Base-by-base conservation (phyloP, 2,113 vertebrate genomes). In the Boleophthalmus pectinirostris region DNA sequence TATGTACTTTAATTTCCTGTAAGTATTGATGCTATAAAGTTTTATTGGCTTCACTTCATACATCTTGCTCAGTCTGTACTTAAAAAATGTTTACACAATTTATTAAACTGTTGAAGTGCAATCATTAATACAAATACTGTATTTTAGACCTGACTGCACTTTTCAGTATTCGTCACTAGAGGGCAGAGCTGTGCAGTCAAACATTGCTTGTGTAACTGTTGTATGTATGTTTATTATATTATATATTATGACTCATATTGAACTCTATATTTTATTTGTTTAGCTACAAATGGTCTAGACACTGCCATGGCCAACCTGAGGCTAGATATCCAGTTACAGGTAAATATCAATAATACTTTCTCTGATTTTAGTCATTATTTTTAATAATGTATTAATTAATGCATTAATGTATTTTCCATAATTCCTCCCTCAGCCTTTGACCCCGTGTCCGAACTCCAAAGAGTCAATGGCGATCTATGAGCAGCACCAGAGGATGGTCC, bases 391-490 rank as follows among this genome's bases (percentile, higher is more conserved):
- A n/a, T n/a, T 29, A 2, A 29, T 29, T 29, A 2, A 29, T n/a
- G n/a, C 21, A 11, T 54, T 21, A 53, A 53, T n/a, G 20, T 54
- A 1, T 54, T 54, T 6, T 9, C 51, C 9, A 21, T 54, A 54
- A 54, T 24, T 58, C 56, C 57, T 61, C 15, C 33, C 93, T 91
- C 87, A 94, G 97, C 97, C 97, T 86, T 92, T 98, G 82, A 94
- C 95, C 86, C 96, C 97, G 0, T 98, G 97, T 88, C 96, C 97
- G 72, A 98, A 98, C 94, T 98, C 97, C 91, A 97, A 96, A 91
- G 97, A 99, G 92, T 99, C 97, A 74, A 99, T 99, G 96, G 96
- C 96, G 74, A 96, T 98, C 77, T 99, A 97, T 89, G 96, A 99
- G 85, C 96, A 99, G 88, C 97, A 99, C 90, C 97, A 96, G 91